Percentiles rank a stretch among this genome's conserved stretches.
Conservation (phyloP, 2,888 invertebrate genomes). For the Subacronicta megacephala region DNA sequence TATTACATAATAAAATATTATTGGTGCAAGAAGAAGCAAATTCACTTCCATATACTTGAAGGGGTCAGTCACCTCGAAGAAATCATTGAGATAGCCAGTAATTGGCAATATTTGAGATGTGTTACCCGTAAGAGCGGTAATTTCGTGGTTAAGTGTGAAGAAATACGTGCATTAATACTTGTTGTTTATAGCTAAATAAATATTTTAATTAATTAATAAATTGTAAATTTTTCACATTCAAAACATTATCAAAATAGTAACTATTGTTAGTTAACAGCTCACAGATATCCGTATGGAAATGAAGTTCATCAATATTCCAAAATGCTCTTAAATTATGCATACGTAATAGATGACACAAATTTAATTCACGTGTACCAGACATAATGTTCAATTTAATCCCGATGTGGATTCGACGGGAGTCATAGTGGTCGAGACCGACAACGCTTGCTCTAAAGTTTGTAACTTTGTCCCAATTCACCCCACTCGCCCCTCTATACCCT, state of each 20-base stretch:
- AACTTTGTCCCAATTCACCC: slow-evolving; percentile 70
- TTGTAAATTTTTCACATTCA: too few relatives aligned
- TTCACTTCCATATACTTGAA: too few relatives aligned
- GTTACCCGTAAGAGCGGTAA: too few relatives aligned
- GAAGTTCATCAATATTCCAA: slow-evolving; percentile 48
- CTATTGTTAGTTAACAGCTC: neutral
- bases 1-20: too few relatives aligned
- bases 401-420: slow-evolving; percentile 72
- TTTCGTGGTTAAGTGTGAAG: too few relatives aligned
- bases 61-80: too few relatives aligned
- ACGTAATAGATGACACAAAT: slow-evolving; percentile 61
- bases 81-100: too few relatives aligned
- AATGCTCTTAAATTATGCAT: slow-evolving; percentile 49
- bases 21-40: too few relatives aligned
- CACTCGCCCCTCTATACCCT: slow-evolving; percentile 58
- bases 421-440: slow-evolving; percentile 75
- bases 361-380: slow-evolving; percentile 71
- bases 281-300: slow-evolving; percentile 16
- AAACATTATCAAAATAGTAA: neutral
- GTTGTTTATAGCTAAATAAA: too few relatives aligned
- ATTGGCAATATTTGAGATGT: too few relatives aligned
- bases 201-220: too few relatives aligned
- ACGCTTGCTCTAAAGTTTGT: slow-evolving; percentile 81
- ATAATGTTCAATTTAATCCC: slow-evolving; percentile 79
- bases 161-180: too few relatives aligned